These are phyloP conservation scores for Tupaia tana DNA, from an alignment of 2,113 vertebrate genomes.

Conservation along the genomic window DNA sequence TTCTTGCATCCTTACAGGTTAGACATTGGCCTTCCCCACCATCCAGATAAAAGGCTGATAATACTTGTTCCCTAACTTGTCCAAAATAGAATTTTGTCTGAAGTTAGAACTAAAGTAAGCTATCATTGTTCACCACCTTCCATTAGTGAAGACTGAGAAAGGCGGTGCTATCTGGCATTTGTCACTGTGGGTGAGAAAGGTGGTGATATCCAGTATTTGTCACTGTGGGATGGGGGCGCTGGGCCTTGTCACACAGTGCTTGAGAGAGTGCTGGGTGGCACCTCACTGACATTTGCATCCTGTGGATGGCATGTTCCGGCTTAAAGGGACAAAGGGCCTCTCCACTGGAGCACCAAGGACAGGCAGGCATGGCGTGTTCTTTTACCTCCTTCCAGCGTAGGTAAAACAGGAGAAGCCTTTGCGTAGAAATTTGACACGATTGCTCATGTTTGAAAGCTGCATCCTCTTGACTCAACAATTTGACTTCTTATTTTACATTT, in stretches of 20 bases:
- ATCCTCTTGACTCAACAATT: neutral
- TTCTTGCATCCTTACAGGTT: no score
- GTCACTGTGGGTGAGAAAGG: neutral
- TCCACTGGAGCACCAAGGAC: no score
- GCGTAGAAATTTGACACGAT: neutral
- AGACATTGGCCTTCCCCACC: rapidly evolving
- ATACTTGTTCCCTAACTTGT: rapidly evolving
- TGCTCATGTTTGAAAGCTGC: neutral
- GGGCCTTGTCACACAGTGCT: rapidly evolving
- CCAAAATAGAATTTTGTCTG: neutral
- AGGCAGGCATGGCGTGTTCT: no score
- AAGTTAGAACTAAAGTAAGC: neutral
- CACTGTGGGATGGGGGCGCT: neutral
- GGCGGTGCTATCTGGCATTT: no score
- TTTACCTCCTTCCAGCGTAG: no score
- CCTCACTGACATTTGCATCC: no score
- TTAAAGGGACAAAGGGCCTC: no score
- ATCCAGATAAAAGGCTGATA: rapidly evolving
- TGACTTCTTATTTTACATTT: neutral
- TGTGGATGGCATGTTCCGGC: no score
- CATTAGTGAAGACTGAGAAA: neutral
- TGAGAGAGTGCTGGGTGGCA: neutral
- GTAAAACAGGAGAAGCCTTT: no score
- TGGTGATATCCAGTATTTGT: no score
- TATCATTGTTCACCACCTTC: neutral